Percentiles rank a stretch among this genome's conserved stretches.
Conservation (phyloP, 1,140 invertebrate species). For the Leptoteleia sp. region DNA sequence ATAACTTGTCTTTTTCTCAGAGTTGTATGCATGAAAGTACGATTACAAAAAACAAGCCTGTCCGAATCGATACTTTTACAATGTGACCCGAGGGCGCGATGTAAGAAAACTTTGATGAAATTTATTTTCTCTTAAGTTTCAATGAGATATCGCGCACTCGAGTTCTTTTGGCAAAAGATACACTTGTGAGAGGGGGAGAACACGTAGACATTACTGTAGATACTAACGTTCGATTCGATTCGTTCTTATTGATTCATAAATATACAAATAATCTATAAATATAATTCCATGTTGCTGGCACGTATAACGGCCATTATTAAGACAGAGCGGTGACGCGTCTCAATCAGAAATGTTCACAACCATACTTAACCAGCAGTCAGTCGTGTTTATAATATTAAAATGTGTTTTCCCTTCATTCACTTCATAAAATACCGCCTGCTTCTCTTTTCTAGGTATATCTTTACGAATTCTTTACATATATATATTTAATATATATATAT, state of each 20-base stretch:
- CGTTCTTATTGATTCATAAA: conserved; percentile 70
- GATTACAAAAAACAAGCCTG: conserved; percentile 24
- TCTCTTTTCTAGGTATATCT: too few relatives aligned
- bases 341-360: conserved; percentile 73
- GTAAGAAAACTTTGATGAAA: too few relatives aligned
- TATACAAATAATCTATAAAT: conserved; percentile 72
- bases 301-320: conserved; percentile 68
- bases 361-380: conserved; percentile 78
- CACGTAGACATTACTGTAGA: conserved; percentile 42
- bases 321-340: conserved; percentile 63
- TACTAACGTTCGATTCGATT: conserved; percentile 62
- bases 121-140: too few relatives aligned
- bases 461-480: too few relatives aligned
- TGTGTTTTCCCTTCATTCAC: conserved; percentile 20
- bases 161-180: conserved; percentile 34
- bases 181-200: conserved; percentile 16
- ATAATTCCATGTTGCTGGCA: conserved; percentile 67
- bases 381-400: conserved; percentile 74
- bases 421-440: conserved; percentile 53
- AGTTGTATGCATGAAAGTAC: conserved; percentile 6
- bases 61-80: conserved; percentile 16
- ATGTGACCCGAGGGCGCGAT: too few relatives aligned
- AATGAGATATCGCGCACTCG: conserved; percentile 1
- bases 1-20: conserved; percentile 1
- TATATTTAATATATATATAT: too few relatives aligned